phyloP scores from a whole-genome alignment of 2,888 invertebrate genomes.

The Mylabris sibirica region DNA sequence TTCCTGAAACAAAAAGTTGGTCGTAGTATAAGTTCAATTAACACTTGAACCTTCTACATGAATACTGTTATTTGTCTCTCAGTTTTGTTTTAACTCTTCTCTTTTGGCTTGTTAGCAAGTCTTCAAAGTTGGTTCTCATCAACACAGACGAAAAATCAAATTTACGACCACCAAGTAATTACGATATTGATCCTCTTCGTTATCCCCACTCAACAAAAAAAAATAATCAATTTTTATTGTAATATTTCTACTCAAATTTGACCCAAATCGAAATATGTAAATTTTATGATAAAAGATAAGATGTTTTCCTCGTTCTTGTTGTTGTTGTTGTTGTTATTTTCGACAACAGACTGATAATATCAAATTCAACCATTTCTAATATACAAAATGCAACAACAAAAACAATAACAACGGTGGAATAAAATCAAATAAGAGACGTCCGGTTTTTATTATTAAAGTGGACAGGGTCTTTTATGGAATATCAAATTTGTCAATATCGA shows the following conservation, averaged over 20 bases:
- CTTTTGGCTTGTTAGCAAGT: neutral
- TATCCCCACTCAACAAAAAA: neutral
- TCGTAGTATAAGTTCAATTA: neutral
- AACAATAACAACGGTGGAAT: too few relatives aligned
- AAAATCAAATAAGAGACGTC: neutral
- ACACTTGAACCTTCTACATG: neutral
- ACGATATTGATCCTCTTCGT: neutral
- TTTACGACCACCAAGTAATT: neutral
- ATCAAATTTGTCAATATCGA: slow-evolving; percentile 53
- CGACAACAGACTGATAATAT: neutral
- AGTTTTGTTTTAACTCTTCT: neutral
- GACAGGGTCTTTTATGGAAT: slow-evolving; percentile 42
- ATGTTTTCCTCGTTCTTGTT: neutral
- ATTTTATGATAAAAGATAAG: neutral
- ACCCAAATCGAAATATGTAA: neutral
- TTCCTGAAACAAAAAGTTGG: slow-evolving; percentile 1
- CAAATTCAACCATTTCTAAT: neutral
- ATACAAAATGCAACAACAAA: neutral
- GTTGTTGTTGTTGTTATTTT: neutral
- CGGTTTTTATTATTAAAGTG: slow-evolving; percentile 17
- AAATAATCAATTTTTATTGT: neutral
- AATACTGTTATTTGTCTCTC: neutral
- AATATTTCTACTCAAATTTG: neutral
- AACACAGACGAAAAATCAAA: neutral
- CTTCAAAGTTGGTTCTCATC: neutral